Base-by-base conservation (phyloP, 2,797 vertebrate species). In the Pelobates cultripes region DNA sequence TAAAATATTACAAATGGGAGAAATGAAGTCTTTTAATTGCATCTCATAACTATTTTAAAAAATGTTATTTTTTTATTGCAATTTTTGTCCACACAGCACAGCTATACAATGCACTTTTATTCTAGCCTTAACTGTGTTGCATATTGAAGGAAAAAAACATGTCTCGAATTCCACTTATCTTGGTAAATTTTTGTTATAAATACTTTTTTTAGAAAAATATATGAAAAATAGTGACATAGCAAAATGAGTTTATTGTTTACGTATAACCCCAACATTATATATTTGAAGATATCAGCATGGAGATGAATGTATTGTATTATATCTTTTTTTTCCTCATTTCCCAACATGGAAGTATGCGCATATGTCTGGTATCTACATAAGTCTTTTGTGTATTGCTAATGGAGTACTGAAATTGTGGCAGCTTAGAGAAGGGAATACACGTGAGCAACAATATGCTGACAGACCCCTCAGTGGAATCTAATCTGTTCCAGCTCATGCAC, bases 401-500 rank as follows among this genome's bases (percentile, higher is more conserved):
- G 94, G 93, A 94, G 94, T 94, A 92, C 91, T 91, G 93, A 92
- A 94, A 93, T 92, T 89, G 93, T 93, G 91, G 93, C 92, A 92
- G 92, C 89, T 90, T 90, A 89, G 90, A 94, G 91, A 90, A 90
- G 91, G 91, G 89, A 91, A 91, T 91, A 90, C 91, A 94, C 93
- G 90, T 93, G 93, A 93, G 90, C 93, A 92, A 94, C 93, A 95
- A 95, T 94, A 93, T 94, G 92, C 94, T 92, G 92, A 94, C 94
- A 94, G 93, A 93, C 94, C 93, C 93, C 92, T 93, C 93, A 88
- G 92, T 94, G 93, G 93, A 95, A 95, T 95, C 94, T 95, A 95
- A 95, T 96, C 94, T 94, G 94, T 96, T 95, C 95, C 94, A 94
- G 93, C 94, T 94, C 90, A 91, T 95, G 93, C 93, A 92, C 94